These are phyloP conservation scores for Carposina sasakii DNA, from an alignment of 1,140 invertebrate species.

Conservation along the genomic window DNA sequence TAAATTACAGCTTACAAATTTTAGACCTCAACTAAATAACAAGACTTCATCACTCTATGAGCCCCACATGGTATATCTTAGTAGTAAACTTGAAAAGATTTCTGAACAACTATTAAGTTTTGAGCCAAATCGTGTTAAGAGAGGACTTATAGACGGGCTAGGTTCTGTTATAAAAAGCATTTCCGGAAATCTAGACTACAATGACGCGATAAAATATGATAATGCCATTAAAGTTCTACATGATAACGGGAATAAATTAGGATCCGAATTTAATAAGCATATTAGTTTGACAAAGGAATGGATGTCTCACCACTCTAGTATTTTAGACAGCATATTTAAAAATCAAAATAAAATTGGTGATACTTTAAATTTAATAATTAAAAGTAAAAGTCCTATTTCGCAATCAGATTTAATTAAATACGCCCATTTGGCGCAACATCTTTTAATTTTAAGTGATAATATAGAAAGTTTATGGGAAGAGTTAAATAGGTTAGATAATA, in stretches of 20 bases:
- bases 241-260: constrained; percentile 16
- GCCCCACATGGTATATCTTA: not conserved
- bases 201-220: constrained; percentile 24
- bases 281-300: constrained; percentile 21
- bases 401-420: constrained; percentile 8
- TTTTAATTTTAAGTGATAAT: not conserved
- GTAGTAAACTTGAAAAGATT: constrained; percentile 1
- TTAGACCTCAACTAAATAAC: constrained; percentile 6
- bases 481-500: not conserved
- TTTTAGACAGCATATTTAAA: constrained; percentile 8
- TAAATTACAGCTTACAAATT: not conserved
- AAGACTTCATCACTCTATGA: constrained; percentile 1
- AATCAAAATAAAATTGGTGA: constrained; percentile 20
- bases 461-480: not conserved
- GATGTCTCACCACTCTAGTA: constrained; percentile 13
- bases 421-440: not conserved
- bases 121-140: constrained; percentile 17
- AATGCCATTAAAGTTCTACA: constrained; percentile 17
- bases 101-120: constrained; percentile 8
- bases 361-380: constrained; percentile 5
- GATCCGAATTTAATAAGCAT: constrained; percentile 19
- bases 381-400: constrained; percentile 2
- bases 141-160: constrained; percentile 34
- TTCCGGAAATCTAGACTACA: constrained; percentile 33
- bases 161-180: constrained; percentile 31